Evolutionary conservation across 1,140 invertebrate species (phyloP).

Genomic region (Physella acuta): DNA sequence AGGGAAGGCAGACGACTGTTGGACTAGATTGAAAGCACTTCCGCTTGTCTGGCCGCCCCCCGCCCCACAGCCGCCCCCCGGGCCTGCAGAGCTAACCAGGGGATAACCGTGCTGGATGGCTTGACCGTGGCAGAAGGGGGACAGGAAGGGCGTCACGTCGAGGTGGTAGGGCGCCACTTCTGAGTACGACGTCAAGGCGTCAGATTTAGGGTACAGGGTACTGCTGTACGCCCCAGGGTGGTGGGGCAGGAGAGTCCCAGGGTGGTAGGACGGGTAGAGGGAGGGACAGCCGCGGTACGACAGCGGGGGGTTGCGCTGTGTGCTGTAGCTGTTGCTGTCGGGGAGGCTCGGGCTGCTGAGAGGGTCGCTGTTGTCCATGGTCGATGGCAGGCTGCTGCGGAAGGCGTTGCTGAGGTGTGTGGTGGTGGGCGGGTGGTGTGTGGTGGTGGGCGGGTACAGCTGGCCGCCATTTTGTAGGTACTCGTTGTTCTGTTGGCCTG

Average conservation of each 20-base stretch:
- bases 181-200: conserved; percentile 35
- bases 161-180: conserved; percentile 30
- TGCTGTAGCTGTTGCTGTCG: conserved; percentile 1
- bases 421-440: background rate
- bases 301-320: background rate
- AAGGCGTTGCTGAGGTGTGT: background rate
- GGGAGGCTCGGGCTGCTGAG: background rate
- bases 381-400: background rate
- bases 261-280: conserved; percentile 26
- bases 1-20: conserved; percentile 29
- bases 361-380: background rate
- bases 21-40: conserved; percentile 54
- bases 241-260: conserved; percentile 15
- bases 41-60: conserved; percentile 6
- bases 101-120: conserved; percentile 14
- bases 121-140: conserved; percentile 6
- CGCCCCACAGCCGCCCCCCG: background rate
- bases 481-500: conserved; percentile 5
- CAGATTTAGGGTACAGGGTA: conserved; percentile 24
- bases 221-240: conserved; percentile 22
- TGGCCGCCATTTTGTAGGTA: background rate
- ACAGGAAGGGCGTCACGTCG: conserved; percentile 3
- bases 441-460: background rate
- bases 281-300: conserved; percentile 1
- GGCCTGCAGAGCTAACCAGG: background rate